Conservation (phyloP, 1,140 invertebrate genomes). For the Periplaneta americana region DNA sequence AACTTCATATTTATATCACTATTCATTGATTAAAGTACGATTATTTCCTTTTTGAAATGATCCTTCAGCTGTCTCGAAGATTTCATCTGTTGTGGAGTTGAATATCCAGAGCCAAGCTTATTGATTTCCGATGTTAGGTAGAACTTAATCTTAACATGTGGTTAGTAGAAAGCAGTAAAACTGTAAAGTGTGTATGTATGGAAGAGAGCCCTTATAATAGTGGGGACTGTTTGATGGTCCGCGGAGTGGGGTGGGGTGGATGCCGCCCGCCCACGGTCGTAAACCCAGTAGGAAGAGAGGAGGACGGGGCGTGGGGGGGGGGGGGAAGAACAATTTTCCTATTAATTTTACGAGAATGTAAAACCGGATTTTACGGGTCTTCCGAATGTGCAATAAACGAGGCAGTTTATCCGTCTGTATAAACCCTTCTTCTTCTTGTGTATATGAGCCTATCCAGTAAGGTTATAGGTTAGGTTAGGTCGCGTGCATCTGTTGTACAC, state of each 20-base stretch:
- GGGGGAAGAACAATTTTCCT: slow-evolving; percentile 20
- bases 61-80: too few species aligned
- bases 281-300: not conserved
- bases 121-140: not conserved
- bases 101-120: too few species aligned
- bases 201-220: not conserved
- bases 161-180: not conserved
- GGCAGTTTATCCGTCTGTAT: slow-evolving; percentile 7
- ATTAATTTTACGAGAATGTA: slow-evolving; percentile 25
- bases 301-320: not conserved
- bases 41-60: too few species aligned
- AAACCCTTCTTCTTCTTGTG: not conserved
- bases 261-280: not conserved
- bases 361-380: slow-evolving; percentile 19
- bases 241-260: not conserved
- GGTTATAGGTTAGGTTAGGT: not conserved
- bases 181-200: not conserved
- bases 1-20: too few species aligned
- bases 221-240: not conserved
- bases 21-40: too few species aligned
- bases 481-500: not conserved
- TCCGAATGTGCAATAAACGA: slow-evolving; percentile 17
- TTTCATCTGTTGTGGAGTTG: too few species aligned
- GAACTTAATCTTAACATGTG: not conserved
- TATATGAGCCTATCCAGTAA: not conserved